These are phyloP conservation scores for Lophius piscatorius DNA, from an alignment of 2,113 vertebrate genomes.

Conservation along the genomic window DNA sequence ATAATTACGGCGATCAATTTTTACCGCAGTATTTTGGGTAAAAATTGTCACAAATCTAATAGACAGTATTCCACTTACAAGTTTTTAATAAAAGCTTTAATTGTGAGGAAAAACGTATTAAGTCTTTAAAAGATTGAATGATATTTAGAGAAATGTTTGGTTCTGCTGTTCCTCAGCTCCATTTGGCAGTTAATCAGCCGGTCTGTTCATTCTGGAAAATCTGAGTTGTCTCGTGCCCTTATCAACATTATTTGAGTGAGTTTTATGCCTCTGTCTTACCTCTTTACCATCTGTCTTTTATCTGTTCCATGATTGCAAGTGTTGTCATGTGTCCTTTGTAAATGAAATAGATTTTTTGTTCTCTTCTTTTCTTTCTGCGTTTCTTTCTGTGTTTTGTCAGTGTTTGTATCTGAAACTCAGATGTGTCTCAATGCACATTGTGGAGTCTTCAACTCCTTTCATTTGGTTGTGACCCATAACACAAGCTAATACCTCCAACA, in stretches of 20 bases:
- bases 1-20: no score
- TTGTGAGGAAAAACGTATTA: no score
- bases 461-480: constrained; percentile 37
- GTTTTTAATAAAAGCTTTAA: no score
- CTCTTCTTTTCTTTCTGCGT: constrained; percentile 16
- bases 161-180: background rate
- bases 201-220: background rate
- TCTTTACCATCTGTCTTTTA: constrained; percentile 55
- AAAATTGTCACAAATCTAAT: no score
- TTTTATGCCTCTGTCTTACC: constrained; percentile 40
- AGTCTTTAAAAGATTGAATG: no score
- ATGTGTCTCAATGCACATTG: constrained; percentile 51
- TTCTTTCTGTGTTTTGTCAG: constrained; percentile 54
- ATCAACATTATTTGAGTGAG: no score
- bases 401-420: constrained; percentile 67
- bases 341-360: constrained; percentile 39
- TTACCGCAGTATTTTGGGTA: no score
- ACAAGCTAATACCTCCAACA: constrained; percentile 13
- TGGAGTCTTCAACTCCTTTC: constrained; percentile 56
- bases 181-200: background rate
- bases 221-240: background rate
- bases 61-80: no score
- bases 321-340: constrained; percentile 57
- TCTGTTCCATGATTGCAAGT: constrained; percentile 42
- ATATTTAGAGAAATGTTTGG: no score